Evolutionary conservation across 2,797 vertebrate genomes (phyloP).

Genomic region (Cetoscarus ocellatus): DNA sequence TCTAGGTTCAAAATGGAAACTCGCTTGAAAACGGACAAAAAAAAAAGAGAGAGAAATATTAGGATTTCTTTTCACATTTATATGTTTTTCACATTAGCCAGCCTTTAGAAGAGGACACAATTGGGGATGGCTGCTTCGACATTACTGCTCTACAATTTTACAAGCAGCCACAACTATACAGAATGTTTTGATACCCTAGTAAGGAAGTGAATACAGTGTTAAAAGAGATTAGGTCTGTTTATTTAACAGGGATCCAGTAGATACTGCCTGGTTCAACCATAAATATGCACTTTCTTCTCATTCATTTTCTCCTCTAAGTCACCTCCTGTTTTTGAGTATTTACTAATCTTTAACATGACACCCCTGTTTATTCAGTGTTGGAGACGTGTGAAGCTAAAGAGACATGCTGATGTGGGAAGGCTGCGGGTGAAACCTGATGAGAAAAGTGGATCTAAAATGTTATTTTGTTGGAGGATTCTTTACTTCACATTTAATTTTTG

Average conservation of each 20-base stretch:
- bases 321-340: slow-evolving; percentile 38
- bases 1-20: slow-evolving; percentile 2
- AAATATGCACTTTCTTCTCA: slow-evolving; percentile 45
- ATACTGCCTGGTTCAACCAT: slow-evolving; percentile 34
- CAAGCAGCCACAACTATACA: slow-evolving; percentile 17
- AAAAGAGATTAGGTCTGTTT: slow-evolving; percentile 38
- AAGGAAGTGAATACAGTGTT: slow-evolving; percentile 64
- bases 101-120: slow-evolving; percentile 5
- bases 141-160: slow-evolving; percentile 27
- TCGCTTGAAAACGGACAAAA: slow-evolving; percentile 1
- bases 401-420: slow-evolving; percentile 42
- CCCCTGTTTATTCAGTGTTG: slow-evolving; percentile 61
- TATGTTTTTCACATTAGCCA: slow-evolving; percentile 26
- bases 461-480: slow-evolving; percentile 59
- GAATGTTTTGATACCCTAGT: slow-evolving; percentile 18
- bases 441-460: slow-evolving; percentile 3
- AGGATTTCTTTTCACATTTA: slow-evolving; percentile 16
- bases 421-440: slow-evolving; percentile 42
- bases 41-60: neutral
- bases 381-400: slow-evolving; percentile 50
- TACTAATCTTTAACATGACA: slow-evolving; percentile 40
- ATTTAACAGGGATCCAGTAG: slow-evolving; percentile 24
- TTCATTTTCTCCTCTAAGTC: slow-evolving; percentile 30
- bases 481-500: slow-evolving; percentile 66
- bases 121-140: slow-evolving; percentile 20